phyloP scores from a whole-genome alignment of 2,797 vertebrate genomes.

The Sorex maritimensis region DNA sequence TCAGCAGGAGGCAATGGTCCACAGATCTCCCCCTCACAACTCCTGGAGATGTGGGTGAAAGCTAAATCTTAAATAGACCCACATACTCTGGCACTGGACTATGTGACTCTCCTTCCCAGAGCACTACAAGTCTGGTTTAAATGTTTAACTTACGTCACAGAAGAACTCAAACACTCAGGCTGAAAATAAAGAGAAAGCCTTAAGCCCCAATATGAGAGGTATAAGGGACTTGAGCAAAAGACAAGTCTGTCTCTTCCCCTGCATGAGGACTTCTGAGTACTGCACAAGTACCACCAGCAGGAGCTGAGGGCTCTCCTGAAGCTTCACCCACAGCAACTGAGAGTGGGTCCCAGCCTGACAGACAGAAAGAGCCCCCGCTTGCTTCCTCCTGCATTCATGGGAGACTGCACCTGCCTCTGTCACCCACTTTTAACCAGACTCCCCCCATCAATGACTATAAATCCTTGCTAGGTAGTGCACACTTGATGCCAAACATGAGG shows the following conservation, averaged over 20 bases:
- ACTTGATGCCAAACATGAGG: too few relatives aligned
- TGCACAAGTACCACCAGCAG: neutral
- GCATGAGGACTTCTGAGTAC: neutral
- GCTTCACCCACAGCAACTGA: neutral
- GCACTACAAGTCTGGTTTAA: neutral
- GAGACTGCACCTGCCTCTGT: neutral
- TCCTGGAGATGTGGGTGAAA: neutral
- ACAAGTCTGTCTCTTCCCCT: neutral
- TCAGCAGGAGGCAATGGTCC: neutral
- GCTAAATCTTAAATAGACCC: neutral
- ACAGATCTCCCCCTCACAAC: neutral
- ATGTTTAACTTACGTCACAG: conserved; percentile 6
- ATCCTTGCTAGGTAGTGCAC: neutral
- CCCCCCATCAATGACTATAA: neutral
- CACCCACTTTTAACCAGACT: neutral
- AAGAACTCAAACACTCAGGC: neutral
- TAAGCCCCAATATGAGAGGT: neutral
- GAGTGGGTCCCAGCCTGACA: neutral
- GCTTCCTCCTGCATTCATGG: accelerated
- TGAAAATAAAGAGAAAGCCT: neutral
- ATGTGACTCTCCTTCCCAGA: neutral
- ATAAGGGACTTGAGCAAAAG: neutral
- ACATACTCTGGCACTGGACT: neutral
- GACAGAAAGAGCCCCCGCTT: neutral
- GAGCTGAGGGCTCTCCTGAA: neutral